A percentile compares a stretch with the other conserved stretches of the same genome.
Conservation (phyloP, 2,113 vertebrate species). For the Etheostoma spectabile region DNA sequence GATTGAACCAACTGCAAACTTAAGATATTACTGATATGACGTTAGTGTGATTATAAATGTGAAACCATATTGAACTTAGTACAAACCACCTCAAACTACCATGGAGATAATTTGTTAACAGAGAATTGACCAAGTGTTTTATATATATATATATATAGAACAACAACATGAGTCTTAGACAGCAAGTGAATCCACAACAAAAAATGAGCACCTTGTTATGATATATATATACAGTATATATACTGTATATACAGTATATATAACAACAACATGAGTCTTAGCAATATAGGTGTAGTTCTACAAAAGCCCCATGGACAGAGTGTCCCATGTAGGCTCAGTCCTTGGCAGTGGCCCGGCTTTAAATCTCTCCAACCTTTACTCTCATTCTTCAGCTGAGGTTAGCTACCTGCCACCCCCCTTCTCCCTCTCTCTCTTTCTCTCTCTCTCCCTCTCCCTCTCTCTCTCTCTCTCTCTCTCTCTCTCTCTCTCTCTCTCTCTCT, state of each 20-base stretch:
- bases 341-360: too few species aligned
- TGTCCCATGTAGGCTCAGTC: too few species aligned
- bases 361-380: too few species aligned
- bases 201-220: too few species aligned
- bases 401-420: not conserved
- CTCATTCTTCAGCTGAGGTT: not conserved
- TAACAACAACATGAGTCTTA: not conserved
- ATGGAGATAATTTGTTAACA: not conserved
- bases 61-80: not conserved
- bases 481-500: slow-evolving; percentile 2
- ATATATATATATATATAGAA: too few species aligned
- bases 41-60: not conserved
- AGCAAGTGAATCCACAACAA: too few species aligned
- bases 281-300: not conserved
- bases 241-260: too few species aligned
- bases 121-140: not conserved
- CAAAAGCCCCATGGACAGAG: not conserved
- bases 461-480: slow-evolving; percentile 13
- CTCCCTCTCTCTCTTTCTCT: not conserved
- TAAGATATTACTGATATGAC: not conserved
- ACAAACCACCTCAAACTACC: not conserved
- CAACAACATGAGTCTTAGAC: too few species aligned
- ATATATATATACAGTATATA: too few species aligned
- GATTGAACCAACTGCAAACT: too few species aligned
- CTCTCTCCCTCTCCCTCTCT: too few species aligned